A percentile compares a stretch with the other conserved stretches of the same genome.
Conservation (phyloP, 1,140 invertebrate species). For the Tetragnatha versicolor region DNA sequence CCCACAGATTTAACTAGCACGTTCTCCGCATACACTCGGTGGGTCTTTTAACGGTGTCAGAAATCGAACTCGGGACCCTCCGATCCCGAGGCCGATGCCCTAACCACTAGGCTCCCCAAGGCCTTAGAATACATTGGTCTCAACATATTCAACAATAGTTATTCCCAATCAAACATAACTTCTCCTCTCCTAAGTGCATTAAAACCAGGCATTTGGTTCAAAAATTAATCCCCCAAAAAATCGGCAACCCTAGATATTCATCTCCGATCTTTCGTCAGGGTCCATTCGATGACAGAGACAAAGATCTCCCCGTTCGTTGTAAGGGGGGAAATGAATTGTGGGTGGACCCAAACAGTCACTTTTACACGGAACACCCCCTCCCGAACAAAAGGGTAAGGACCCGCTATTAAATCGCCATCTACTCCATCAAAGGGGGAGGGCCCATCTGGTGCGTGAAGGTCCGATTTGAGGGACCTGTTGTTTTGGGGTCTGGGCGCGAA, state of each 20-base stretch:
- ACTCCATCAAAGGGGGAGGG: conserved; percentile 28
- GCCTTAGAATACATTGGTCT: too few relatives aligned
- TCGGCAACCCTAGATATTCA: conserved; percentile 16
- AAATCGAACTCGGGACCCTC: too few relatives aligned
- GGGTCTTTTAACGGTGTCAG: too few relatives aligned
- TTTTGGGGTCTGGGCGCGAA: not conserved
- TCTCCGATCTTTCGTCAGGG: conserved; percentile 25
- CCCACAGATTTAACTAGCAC: too few relatives aligned
- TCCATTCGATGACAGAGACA: conserved; percentile 26
- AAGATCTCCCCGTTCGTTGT: conserved; percentile 14
- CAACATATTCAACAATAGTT: too few relatives aligned
- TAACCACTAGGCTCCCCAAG: too few relatives aligned
- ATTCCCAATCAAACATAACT: too few relatives aligned
- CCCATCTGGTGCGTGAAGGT: conserved; percentile 42
- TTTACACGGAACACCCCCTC: conserved; percentile 6
- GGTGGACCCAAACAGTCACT: conserved; percentile 21
- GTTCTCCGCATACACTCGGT: too few relatives aligned
- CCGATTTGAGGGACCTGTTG: conserved; percentile 22
- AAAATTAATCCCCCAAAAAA: not conserved
- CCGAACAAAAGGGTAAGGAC: conserved; percentile 33
- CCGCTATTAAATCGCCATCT: conserved; percentile 48
- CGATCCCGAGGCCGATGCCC: too few relatives aligned
- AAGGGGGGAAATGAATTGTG: conserved; percentile 19
- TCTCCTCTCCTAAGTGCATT: too few relatives aligned
- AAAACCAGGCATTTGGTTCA: too few relatives aligned